Evolutionary conservation across 2,888 invertebrate species (phyloP).

Genomic region (Ectemnius cavifrons): DNA sequence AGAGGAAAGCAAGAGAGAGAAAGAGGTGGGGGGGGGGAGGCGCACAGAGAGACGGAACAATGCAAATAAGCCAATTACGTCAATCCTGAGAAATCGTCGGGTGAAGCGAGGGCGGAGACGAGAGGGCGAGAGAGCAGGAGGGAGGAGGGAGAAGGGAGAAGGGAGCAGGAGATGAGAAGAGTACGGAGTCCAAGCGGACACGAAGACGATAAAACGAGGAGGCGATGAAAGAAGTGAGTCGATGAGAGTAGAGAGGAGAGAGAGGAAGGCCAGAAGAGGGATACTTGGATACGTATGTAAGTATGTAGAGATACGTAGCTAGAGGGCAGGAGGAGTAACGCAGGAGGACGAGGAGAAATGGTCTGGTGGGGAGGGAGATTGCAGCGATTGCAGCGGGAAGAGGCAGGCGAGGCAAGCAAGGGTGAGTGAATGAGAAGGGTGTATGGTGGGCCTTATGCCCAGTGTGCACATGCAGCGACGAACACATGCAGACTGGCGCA

Average conservation of each 20-base stretch:
- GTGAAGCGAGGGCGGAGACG: constrained; percentile 19
- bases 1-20: constrained; percentile 7
- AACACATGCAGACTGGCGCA: constrained; percentile 61
- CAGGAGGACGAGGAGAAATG: not conserved
- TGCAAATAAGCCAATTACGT: constrained; percentile 68
- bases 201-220: constrained; percentile 5
- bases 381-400: not conserved
- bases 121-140: not conserved
- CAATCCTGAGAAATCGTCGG: constrained; percentile 64
- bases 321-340: constrained; percentile 1
- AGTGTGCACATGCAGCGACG: constrained; percentile 41
- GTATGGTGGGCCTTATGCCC: constrained; percentile 46
- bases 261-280: constrained; percentile 1
- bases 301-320: not conserved
- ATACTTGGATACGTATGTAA: not conserved
- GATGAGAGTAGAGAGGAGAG: constrained; percentile 11
- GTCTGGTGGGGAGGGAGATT: not conserved
- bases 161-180: not conserved
- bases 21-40: too few species aligned
- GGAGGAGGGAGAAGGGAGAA: constrained; percentile 14
- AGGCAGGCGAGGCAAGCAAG: not conserved
- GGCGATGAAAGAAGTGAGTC: not conserved
- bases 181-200: not conserved
- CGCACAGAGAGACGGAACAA: constrained; percentile 53
- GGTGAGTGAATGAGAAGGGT: constrained; percentile 7